Evolutionary conservation across 2,888 invertebrate species (phyloP), one percentile per base, ranked within the genome.

Genomic region (Minunthozetes semirufus): DNA sequence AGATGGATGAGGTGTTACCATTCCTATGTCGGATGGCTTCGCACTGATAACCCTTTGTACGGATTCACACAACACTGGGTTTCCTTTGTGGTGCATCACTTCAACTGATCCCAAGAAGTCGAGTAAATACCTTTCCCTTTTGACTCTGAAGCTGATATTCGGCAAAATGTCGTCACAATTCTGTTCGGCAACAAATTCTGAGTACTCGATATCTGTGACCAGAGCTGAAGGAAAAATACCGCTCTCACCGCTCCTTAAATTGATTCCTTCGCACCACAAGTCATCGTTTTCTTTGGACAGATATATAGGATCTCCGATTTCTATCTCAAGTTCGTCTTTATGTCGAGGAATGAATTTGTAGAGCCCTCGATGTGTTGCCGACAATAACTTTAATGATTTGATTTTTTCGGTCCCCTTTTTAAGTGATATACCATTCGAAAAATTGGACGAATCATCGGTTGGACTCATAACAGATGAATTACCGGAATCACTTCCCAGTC

Each of bases 161-260:
- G 73, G 61, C 22, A 50, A 56, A 68, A 27, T 48, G 11, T 33
- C 66, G 50, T 74, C 74, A 50, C n/a, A 46, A 17, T 46, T 70
- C 11, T 66, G 27, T 19, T 72, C 59, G 38, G 56, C 56, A 13
- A 72, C 94, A 82, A 96, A 96, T 81, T 98, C 97, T 81, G 92
- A 92, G 84, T 96, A 94, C 81, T 96, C 95, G 85, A 96, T 89
- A 82, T 99, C 97, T 29, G 95, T 96, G 38, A 94, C 96, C 81
- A 97, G 96, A 17, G 96, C 96, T 76, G 94, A 92, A 2, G 98
- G 98, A 82, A 99, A 98, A 78, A 97, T 94, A 38, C 98, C 98
- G 83, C 90, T 90, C 79, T 93, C 88, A 17, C 94, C 94, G 1
- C 95, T 94, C 80, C 96, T 87, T 79, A 99, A 86, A 85, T 99